These are phyloP conservation scores for Vicugna pacos DNA, from an alignment of 2,113 vertebrate genomes.

Conservation along the genomic window DNA sequence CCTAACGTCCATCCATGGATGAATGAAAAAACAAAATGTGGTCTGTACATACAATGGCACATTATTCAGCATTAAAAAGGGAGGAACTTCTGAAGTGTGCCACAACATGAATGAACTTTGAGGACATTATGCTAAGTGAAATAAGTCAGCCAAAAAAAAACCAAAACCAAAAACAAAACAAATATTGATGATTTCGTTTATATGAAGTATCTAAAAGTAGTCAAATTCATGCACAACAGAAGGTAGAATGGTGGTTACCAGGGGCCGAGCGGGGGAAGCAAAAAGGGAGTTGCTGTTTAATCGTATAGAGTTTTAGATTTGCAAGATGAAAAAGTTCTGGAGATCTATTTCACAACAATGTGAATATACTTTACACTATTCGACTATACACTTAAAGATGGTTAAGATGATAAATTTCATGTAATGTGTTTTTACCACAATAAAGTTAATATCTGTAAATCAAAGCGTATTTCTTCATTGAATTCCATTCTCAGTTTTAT, in stretches of 20 bases:
- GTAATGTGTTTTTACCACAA: background rate
- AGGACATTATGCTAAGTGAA: background rate
- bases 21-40: background rate
- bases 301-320: background rate
- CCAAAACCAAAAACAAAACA: background rate
- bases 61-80: background rate
- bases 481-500: background rate
- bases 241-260: background rate
- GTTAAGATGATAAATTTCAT: background rate
- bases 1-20: background rate
- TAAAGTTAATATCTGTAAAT: background rate
- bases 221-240: background rate
- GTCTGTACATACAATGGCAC: background rate
- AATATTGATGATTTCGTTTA: too few relatives aligned
- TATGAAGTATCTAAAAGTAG: background rate
- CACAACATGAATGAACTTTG: background rate
- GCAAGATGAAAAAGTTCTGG: background rate
- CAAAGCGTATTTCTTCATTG: background rate
- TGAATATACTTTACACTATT: background rate
- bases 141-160: background rate
- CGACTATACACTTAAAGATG: background rate
- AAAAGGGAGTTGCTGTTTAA: rapidly evolving
- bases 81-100: background rate
- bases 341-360: background rate
- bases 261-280: background rate